Evolutionary conservation across 2,113 vertebrate species (phyloP), one percentile per base, ranked within the genome.

Genomic region (Thalassarche chlororhynchos): DNA sequence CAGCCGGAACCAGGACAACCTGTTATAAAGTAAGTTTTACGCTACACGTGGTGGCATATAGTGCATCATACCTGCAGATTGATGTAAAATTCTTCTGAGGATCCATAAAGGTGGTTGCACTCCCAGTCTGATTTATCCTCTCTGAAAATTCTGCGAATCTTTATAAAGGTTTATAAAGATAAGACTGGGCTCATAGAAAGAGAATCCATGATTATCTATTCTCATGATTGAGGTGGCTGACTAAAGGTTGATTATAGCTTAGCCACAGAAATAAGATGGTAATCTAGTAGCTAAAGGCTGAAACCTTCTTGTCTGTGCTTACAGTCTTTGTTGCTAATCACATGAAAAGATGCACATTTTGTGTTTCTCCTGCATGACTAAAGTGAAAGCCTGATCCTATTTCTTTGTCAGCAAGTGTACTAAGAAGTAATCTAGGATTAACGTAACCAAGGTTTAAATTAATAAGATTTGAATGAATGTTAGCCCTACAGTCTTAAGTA

Each of bases 391-490:
- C 4, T 72, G 52, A 87, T 95, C 86, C 69, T 81, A 6, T 89
- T 95, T 60, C 36, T 92, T 95, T 79, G 44, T 79, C 76, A 54
- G 65, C n/a, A 76, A 76, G 25, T 52, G 28, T 68, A 29, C 65
- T 81, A 89, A 91, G 74, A 91, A 87, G 38, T 77, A 94, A 96
- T 91, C 65, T 87, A 76, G 84, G 78, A 87, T 96, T 96, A 91
- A 89, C 66, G 29, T 96, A 91, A 74, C n/a, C 19, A 65, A 89
- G 54, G 52, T 70, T 87, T 87, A 84, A 85, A 62, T 89, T 94
- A 89, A 69, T 82, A 78, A 74, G 81, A 95, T 91, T 68, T 83
- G 40, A 74, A 74, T 71, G 28, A 88, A 49, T 69, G 66, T 91
- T 88, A 95, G 36, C 69, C 76, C 46, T 75, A 57, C 47, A 84